Conservation (phyloP, 2,797 vertebrate species). For the Chrysocyon brachyurus region DNA sequence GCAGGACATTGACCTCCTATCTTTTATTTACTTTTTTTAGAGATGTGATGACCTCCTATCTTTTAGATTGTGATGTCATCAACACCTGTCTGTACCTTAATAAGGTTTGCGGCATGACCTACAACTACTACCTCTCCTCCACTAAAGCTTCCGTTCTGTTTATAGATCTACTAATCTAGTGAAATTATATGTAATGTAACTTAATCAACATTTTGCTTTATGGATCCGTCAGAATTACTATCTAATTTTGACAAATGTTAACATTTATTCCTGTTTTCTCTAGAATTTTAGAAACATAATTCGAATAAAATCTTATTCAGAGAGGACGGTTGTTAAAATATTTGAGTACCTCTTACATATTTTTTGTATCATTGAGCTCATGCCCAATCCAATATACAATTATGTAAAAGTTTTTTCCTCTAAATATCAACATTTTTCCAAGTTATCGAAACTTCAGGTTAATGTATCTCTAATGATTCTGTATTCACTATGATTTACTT, state of each 20-base stretch:
- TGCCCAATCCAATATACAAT: conserved; percentile 41
- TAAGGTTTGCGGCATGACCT: background rate
- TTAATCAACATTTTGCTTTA: conserved; percentile 37
- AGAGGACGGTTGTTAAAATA: conserved; percentile 38
- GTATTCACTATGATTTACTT: background rate
- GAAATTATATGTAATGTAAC: background rate
- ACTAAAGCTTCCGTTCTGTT: conserved; percentile 9
- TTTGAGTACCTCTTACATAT: conserved; percentile 48
- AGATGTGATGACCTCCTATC: background rate
- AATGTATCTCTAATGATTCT: conserved; percentile 1
- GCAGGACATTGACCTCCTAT: background rate
- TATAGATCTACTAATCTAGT: background rate
- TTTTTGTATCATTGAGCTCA: conserved; percentile 2
- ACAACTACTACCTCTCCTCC: background rate
- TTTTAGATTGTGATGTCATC: background rate
- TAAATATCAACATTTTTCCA: conserved; percentile 68
- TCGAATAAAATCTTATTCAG: conserved; percentile 25
- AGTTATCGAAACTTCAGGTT: conserved; percentile 62
- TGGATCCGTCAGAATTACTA: conserved; percentile 34
- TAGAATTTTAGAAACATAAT: conserved; percentile 32
- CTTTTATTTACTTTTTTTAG: background rate
- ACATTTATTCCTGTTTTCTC: conserved; percentile 22
- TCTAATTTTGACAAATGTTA: conserved; percentile 41
- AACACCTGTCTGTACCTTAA: background rate
- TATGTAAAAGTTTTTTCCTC: conserved; percentile 9